Percentiles rank a stretch among this genome's conserved stretches.
Evolutionary conservation across 1,140 invertebrate genomes (phyloP).

Genomic region (Ptiloglossa arizonensis): DNA sequence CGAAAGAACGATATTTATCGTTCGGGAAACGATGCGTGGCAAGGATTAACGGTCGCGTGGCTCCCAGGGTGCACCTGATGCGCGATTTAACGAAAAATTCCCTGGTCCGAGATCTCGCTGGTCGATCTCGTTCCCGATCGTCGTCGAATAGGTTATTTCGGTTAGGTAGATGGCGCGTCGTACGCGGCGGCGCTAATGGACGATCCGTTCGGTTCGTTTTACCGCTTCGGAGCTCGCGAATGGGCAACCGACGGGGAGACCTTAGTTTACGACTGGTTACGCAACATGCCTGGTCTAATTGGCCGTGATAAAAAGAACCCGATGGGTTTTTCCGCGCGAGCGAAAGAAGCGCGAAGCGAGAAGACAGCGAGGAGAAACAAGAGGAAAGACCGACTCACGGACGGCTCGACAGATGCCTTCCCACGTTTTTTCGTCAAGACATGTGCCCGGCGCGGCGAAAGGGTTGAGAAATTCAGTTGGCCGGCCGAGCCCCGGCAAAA

Average conservation of each 20-base stretch:
- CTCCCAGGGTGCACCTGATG: conserved; percentile 54
- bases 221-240: neutral
- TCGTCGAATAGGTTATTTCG: neutral
- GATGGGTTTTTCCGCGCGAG: conserved; percentile 13
- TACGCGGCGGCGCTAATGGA: neutral
- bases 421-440: conserved; percentile 78
- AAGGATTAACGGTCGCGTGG: conserved; percentile 54
- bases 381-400: conserved; percentile 49
- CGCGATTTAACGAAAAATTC: neutral
- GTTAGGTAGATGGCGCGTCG: neutral
- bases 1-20: conserved; percentile 74
- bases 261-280: conserved; percentile 39
- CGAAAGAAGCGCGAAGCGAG: conserved; percentile 35
- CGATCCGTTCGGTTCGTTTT: neutral
- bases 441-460: conserved; percentile 77
- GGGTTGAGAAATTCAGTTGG: conserved; percentile 76
- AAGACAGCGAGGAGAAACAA: conserved; percentile 18
- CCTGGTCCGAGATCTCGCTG: too few relatives aligned
- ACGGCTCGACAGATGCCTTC: conserved; percentile 76
- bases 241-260: neutral
- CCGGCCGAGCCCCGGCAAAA: conserved; percentile 54
- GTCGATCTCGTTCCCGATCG: too few relatives aligned
- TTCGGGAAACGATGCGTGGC: conserved; percentile 42
- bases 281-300: conserved; percentile 46
- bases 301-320: neutral